Conservation (phyloP, 2,113 vertebrate species). For the Oreochromis aureus region DNA sequence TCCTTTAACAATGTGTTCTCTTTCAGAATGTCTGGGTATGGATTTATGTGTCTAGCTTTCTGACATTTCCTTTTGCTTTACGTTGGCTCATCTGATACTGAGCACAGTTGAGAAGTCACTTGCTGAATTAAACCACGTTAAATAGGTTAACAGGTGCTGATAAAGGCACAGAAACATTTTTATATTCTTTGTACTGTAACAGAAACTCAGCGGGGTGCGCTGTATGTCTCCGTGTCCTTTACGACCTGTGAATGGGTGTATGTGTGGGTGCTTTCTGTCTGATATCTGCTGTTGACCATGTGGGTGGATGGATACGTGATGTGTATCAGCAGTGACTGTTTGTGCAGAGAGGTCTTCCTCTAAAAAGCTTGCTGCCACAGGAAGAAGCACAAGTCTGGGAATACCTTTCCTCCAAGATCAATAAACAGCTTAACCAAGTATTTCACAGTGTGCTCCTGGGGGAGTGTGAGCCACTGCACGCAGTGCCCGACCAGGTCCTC, state of each 20-base stretch:
- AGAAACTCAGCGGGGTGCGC: background rate
- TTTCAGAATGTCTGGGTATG: background rate
- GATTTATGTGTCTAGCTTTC: background rate
- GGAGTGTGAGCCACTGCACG: background rate
- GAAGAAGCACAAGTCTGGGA: conserved; percentile 27
- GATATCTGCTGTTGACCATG: background rate
- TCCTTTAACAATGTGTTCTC: background rate
- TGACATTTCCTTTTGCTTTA: background rate
- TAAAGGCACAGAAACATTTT: background rate
- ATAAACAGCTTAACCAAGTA: conserved; percentile 63
- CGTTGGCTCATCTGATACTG: background rate
- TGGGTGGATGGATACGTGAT: conserved; percentile 44
- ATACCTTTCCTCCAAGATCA: conserved; percentile 53
- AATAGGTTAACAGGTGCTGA: background rate
- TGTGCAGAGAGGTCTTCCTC: conserved; percentile 18
- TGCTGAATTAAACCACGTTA: background rate
- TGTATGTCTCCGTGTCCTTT: background rate
- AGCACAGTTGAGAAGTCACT: background rate
- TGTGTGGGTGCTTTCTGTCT: background rate
- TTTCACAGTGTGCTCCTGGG: conserved; percentile 29
- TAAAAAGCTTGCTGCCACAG: conserved; percentile 25
- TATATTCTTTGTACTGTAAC: background rate
- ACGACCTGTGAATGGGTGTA: background rate
- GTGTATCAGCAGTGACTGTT: conserved; percentile 39
- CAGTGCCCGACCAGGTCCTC: background rate